Evolutionary conservation across 1,140 invertebrate genomes (phyloP), one percentile per base, ranked within the genome.

Genomic region (Drosophila aff.): DNA sequence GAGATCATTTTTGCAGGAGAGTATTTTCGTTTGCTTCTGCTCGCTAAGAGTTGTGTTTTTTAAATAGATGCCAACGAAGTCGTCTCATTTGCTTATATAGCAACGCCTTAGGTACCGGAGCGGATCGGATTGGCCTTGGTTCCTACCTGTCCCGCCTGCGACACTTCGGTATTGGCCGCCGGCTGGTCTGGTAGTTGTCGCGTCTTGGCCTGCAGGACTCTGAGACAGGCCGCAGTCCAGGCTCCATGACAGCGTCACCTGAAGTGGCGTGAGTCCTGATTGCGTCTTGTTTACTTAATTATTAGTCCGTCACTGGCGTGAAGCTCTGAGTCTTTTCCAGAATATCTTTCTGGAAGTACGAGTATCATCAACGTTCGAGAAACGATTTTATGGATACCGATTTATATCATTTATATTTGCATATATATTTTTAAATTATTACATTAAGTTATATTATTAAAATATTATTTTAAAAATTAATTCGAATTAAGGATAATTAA

Each of bases 31-130:
- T 23, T 60, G 55, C 65, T 69, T 69, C 68, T 74, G 76, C 47
- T 58, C 84, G 47, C 59, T 47, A 44, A 68, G 62, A 79, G 50
- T 31, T 69, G 38, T 31, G 33, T 84, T 89, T 89, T 90, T 89
- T 89, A 81, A 89, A 77, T 89, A 63, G 28, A 59, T 84, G 63
- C 6, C 57, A 47, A n/a, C 31, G 63, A 31, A 44, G n/a, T 28
- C 41, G 15, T n/a, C 41, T 58, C 47, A 43, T 79, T 57, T 79
- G 72, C 73, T 89, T 89, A 69, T 89, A 89, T 89, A 89, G 74
- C 41, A 7, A 33, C 5, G 16, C 15, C 50, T 41, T 58, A 89
- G 85, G 83, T 78, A 84, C 31, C 44, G 46, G 2, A 73, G 55
- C 67, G 50, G 50, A 74, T 82, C 65, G 52, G 26, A 67, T 65